Evolutionary conservation across 1,140 invertebrate species (phyloP).

Genomic region (Apis cerana): DNA sequence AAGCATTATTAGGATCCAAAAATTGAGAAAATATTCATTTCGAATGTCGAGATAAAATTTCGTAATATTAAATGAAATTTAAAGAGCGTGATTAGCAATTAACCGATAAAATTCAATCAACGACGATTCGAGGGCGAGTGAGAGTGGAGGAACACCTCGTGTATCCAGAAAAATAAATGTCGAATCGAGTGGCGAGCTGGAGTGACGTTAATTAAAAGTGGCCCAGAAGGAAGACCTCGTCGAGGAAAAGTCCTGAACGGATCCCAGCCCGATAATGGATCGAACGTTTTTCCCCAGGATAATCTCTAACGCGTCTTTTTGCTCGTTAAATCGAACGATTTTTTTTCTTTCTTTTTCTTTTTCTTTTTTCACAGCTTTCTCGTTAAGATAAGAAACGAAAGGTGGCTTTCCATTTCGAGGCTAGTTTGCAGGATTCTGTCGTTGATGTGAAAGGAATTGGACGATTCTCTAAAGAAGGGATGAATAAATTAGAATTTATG

Average conservation of each 20-base stretch:
- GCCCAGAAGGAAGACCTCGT: constrained; percentile 39
- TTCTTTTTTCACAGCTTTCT: constrained; percentile 8
- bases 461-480: background rate
- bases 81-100: constrained; percentile 47
- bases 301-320: constrained; percentile 42
- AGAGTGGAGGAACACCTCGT: constrained; percentile 22
- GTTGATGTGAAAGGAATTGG: background rate
- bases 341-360: background rate
- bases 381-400: constrained; percentile 37
- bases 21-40: no score
- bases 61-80: constrained; percentile 26
- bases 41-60: background rate
- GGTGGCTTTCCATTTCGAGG: constrained; percentile 7
- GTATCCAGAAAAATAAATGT: constrained; percentile 64
- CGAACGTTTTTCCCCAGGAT: constrained; percentile 49
- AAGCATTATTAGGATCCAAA: no score
- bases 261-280: constrained; percentile 52
- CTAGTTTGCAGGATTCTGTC: background rate
- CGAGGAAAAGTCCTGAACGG: constrained; percentile 42
- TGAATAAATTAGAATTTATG: background rate
- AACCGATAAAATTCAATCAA: constrained; percentile 54
- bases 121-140: constrained; percentile 33
- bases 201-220: constrained; percentile 65
- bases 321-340: constrained; percentile 38
- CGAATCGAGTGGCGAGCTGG: constrained; percentile 39